A percentile compares a stretch with the other conserved stretches of the same genome.
These are phyloP conservation scores for Drosophila aff. DNA, from an alignment of 1,140 invertebrate genomes.

Conservation along the genomic window DNA sequence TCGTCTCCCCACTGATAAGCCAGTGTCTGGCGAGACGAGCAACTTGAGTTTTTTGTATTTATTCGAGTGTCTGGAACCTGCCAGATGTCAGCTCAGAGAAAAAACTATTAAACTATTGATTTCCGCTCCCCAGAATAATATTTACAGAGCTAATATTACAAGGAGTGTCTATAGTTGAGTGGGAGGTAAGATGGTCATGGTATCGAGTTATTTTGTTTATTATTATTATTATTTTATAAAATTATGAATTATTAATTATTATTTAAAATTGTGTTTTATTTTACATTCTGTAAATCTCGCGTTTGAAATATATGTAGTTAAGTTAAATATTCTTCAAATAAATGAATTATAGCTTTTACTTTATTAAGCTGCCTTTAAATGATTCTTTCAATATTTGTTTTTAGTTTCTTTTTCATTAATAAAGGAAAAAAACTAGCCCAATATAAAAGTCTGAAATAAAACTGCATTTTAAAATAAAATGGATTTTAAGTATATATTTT, in stretches of 20 bases:
- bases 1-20: slow-evolving; percentile 54
- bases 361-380: too few relatives aligned
- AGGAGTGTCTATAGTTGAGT: slow-evolving; percentile 8
- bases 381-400: too few relatives aligned
- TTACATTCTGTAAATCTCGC: neutral
- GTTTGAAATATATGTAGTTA: neutral
- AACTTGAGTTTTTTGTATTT: slow-evolving; percentile 22
- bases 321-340: too few relatives aligned
- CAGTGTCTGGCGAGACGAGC: slow-evolving; percentile 7
- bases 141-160: slow-evolving; percentile 48
- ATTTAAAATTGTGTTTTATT: neutral
- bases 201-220: neutral
- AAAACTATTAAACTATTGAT: slow-evolving; percentile 36
- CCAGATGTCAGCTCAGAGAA: slow-evolving; percentile 24
- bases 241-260: too few relatives aligned
- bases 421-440: neutral
- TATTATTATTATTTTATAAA: too few relatives aligned
- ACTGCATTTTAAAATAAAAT: neutral
- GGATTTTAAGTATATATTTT: too few relatives aligned
- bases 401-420: neutral
- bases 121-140: slow-evolving; percentile 21
- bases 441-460: neutral
- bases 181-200: neutral
- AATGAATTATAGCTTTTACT: too few relatives aligned
- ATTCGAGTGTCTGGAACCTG: slow-evolving; percentile 47